A percentile compares a stretch with the other conserved stretches of the same genome.
These are phyloP conservation scores for Peromyscus attwateri DNA, from an alignment of 2,797 vertebrate genomes.

Conservation along the genomic window DNA sequence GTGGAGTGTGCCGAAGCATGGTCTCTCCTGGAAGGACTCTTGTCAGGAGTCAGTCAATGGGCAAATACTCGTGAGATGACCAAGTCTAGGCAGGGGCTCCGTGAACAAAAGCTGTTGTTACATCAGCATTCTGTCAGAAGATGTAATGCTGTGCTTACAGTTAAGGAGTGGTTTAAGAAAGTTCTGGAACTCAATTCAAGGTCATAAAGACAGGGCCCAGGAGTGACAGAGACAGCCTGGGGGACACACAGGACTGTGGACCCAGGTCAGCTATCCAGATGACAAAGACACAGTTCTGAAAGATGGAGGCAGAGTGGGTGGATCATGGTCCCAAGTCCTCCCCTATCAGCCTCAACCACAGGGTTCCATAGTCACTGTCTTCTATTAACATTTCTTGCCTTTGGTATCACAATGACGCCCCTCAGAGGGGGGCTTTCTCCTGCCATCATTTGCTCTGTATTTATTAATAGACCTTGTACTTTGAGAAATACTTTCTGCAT, in stretches of 20 bases:
- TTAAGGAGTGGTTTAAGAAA: neutral
- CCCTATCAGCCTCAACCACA: neutral
- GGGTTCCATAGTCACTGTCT: neutral
- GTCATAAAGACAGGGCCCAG: neutral
- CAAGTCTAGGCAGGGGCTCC: neutral
- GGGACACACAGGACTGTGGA: neutral
- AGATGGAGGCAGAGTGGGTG: too few species aligned
- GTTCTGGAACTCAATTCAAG: neutral
- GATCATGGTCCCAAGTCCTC: too few species aligned
- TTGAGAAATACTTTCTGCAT: constrained; percentile 27
- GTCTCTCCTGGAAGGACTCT: neutral
- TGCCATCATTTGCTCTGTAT: neutral
- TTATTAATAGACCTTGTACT: constrained; percentile 4
- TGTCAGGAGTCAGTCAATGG: neutral
- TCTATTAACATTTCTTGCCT: neutral
- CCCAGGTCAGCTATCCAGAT: neutral
- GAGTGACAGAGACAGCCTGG: neutral
- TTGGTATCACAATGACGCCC: neutral
- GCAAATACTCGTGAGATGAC: neutral
- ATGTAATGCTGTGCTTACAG: neutral
- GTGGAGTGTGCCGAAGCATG: neutral
- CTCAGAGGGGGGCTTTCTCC: neutral
- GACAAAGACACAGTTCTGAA: neutral
- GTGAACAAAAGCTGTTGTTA: neutral
- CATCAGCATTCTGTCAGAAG: neutral